Base-by-base conservation (phyloP, 2,888 invertebrate genomes). In the Saturnia japonica region DNA sequence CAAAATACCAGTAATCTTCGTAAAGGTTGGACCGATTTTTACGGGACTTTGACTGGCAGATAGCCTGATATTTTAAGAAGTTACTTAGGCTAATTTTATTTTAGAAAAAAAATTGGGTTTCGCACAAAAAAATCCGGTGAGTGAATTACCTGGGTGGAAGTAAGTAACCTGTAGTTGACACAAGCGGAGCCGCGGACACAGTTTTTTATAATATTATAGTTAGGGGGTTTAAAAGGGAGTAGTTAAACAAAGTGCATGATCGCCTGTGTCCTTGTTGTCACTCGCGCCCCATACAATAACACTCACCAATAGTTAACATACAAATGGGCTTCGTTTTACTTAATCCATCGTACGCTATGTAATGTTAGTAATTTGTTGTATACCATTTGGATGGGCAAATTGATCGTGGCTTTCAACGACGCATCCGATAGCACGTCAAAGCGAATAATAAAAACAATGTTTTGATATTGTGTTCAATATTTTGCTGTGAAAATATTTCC, bases 291-390 rank as follows among this genome's bases (percentile, higher is more conserved):
- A 83, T 85, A 85, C 84, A 82, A 81, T 85, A 89, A 87, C 89
- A 88, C 85, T 87, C 88, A 80, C 89, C 91, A 91, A 93, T 93
- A 91, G 91, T 92, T 93, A 86, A 90, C 93, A 93, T 93, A 93
- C 88, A 93, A 93, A 93, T 93, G 91, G 92, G 87, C 83, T 83
- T 93, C 90, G 92, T 89, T 93, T 93, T 91, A 93, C 93, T 93
- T 93, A 93, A 93, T 93, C 91, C 91, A 88, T 89, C 91, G 88
- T 87, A 84, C 67, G 57, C 70, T 68, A 71, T 68, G 60, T 74
- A 86, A 87, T 87, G 87, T 82, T 85, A 87, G 91, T 92, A 92
- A 93, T 93, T 93, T 93, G 92, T 93, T 88, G 87, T 88, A 87
- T 89, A 88, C 89, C 87, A 88, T 89, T 88, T 88, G 89, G 87